A percentile compares a stretch with the other conserved stretches of the same genome.
These are phyloP conservation scores for Cervus canadensis DNA, from an alignment of 2,113 vertebrate genomes.

Conservation along the genomic window DNA sequence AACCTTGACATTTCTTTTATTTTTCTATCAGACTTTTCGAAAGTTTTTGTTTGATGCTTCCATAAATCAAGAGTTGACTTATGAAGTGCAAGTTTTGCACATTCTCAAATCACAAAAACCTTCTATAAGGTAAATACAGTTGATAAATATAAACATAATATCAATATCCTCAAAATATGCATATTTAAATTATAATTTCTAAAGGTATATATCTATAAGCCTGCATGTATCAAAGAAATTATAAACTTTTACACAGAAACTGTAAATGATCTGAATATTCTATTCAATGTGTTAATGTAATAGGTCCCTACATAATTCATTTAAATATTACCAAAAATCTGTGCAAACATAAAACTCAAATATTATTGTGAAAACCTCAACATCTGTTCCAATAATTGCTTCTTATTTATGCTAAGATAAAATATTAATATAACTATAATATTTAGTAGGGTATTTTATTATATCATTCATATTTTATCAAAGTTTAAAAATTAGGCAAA, in stretches of 20 bases:
- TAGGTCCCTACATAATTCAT: background rate
- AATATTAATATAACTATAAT: background rate
- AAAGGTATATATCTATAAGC: background rate
- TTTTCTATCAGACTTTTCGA: conserved; percentile 5
- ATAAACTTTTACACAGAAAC: background rate
- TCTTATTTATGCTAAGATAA: background rate
- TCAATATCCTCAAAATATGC: background rate
- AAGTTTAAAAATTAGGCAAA: background rate
- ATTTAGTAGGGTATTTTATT: background rate
- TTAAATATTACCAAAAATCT: background rate
- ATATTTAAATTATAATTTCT: background rate
- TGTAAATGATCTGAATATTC: background rate
- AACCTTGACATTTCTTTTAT: conserved; percentile 15
- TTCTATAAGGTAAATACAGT: background rate
- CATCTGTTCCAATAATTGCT: background rate
- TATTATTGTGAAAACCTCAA: background rate
- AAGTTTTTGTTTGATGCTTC: background rate
- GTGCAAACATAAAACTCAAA: background rate
- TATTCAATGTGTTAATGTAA: background rate
- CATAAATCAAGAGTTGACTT: background rate
- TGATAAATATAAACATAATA: background rate
- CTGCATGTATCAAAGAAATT: conserved; percentile 8
- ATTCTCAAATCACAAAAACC: background rate
- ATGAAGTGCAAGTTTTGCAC: background rate
- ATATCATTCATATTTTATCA: background rate